phyloP scores from a whole-genome alignment of 2,113 vertebrate species.

The Aptenodytes patagonicus region DNA sequence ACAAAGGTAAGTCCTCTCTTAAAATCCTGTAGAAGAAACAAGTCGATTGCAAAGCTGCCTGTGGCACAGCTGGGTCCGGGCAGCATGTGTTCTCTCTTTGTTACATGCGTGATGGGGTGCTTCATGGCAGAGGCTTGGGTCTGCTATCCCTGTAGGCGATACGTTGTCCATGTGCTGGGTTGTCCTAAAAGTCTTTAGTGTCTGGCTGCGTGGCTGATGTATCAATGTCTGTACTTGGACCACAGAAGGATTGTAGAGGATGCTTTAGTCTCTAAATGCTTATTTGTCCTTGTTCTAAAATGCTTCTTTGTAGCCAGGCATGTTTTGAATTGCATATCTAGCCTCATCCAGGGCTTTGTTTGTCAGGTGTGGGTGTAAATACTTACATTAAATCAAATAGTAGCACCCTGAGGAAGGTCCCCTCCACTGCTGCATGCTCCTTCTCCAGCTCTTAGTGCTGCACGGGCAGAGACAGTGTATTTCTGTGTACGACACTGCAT shows the following conservation, averaged over 20 bases:
- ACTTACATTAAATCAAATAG: neutral
- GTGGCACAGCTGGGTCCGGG: rapidly evolving
- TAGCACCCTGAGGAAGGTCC: neutral
- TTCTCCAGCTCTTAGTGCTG: neutral
- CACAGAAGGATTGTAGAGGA: neutral
- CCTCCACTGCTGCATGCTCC: rapidly evolving
- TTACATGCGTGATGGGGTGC: rapidly evolving
- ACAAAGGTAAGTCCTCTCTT: neutral
- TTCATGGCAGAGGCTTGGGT: neutral
- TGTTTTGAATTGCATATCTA: neutral
- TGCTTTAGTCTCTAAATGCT: neutral
- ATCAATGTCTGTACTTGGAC: neutral
- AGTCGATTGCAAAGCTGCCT: neutral
- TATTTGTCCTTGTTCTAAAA: neutral
- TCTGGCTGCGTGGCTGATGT: neutral
- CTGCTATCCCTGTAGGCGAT: rapidly evolving
- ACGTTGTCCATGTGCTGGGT: rapidly evolving
- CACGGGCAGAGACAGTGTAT: neutral
- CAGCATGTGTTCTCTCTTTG: rapidly evolving
- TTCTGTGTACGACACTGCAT: neutral
- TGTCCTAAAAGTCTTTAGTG: neutral
- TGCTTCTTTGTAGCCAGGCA: neutral
- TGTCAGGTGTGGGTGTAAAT: neutral
- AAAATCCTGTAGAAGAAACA: neutral
- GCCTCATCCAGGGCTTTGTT: neutral